Evolutionary conservation across 2,888 invertebrate genomes (phyloP).

Genomic region (Spatulosminthurus flaviceps): DNA sequence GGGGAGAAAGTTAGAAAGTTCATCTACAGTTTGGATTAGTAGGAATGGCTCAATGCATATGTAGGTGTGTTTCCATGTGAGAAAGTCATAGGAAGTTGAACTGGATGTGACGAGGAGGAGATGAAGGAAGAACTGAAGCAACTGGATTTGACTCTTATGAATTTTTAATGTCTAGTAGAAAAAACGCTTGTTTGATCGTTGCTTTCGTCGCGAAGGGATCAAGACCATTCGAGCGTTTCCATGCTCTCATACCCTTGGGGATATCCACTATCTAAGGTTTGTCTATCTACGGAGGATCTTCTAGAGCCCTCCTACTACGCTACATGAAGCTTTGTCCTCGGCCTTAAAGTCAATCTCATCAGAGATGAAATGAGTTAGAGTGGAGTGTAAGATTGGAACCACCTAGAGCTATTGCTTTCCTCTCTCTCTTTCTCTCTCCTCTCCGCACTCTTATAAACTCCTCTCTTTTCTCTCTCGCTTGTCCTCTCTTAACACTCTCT

Average conservation of each 20-base stretch:
- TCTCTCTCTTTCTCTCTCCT: no score
- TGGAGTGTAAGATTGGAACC: constrained; percentile 19
- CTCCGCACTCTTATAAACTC: constrained; percentile 14
- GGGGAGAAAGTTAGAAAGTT: no score
- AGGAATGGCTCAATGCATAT: no score
- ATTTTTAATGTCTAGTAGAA: constrained; percentile 34
- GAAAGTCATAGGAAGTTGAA: not conserved
- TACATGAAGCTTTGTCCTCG: not conserved
- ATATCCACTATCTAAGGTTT: constrained; percentile 19
- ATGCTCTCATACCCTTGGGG: constrained; percentile 22
- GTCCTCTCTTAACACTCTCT: not conserved
- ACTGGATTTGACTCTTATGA: constrained; percentile 37
- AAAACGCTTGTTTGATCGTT: constrained; percentile 34
- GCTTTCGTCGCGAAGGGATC: not conserved
- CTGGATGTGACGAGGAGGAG: not conserved
- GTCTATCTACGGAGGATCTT: not conserved
- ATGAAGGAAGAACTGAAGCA: not conserved
- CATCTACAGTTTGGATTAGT: no score
- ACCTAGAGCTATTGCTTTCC: constrained; percentile 2
- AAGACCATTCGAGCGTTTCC: constrained; percentile 14
- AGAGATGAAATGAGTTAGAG: constrained; percentile 31
- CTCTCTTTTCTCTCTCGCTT: not conserved
- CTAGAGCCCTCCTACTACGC: not conserved
- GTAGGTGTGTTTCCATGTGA: not conserved
- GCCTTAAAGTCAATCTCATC: constrained; percentile 22